phyloP scores from a whole-genome alignment of 1,140 invertebrate genomes.

The Drosophila orena region DNA sequence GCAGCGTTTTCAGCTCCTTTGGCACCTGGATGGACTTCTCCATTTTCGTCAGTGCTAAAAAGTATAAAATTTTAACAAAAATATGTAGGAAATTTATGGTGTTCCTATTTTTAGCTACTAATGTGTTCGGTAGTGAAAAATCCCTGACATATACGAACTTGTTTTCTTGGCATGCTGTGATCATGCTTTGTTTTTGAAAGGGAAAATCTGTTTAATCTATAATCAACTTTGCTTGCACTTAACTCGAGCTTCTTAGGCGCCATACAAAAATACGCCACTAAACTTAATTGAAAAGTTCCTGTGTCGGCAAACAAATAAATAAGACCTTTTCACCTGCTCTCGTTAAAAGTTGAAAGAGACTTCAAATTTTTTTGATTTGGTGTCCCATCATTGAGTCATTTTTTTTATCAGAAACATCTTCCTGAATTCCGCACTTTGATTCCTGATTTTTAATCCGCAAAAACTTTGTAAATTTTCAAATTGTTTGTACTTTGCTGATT shows the following conservation, averaged over 20 bases:
- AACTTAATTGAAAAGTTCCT: slow-evolving; percentile 2
- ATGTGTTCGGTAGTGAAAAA: neutral
- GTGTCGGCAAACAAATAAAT: neutral
- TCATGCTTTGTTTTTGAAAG: neutral
- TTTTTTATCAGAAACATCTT: neutral
- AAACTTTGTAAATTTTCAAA: slow-evolving; percentile 14
- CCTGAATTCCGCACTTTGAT: neutral
- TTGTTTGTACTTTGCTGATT: slow-evolving; percentile 6
- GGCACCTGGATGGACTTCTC: slow-evolving; percentile 82
- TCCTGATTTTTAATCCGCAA: slow-evolving; percentile 8
- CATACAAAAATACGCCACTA: slow-evolving; percentile 11
- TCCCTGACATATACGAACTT: neutral
- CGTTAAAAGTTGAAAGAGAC: neutral
- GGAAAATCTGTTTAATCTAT: no score
- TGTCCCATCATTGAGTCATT: neutral
- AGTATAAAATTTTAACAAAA: neutral
- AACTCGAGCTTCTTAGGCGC: neutral
- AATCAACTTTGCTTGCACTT: slow-evolving; percentile 1
- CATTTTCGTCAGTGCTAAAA: slow-evolving; percentile 1
- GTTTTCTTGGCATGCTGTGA: neutral
- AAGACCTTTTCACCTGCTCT: neutral
- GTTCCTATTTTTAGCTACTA: neutral
- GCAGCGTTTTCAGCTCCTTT: slow-evolving; percentile 89
- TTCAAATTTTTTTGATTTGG: neutral
- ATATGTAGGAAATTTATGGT: no score